Evolutionary conservation across 2,888 invertebrate species (phyloP).

Genomic region (Thereva unica): DNA sequence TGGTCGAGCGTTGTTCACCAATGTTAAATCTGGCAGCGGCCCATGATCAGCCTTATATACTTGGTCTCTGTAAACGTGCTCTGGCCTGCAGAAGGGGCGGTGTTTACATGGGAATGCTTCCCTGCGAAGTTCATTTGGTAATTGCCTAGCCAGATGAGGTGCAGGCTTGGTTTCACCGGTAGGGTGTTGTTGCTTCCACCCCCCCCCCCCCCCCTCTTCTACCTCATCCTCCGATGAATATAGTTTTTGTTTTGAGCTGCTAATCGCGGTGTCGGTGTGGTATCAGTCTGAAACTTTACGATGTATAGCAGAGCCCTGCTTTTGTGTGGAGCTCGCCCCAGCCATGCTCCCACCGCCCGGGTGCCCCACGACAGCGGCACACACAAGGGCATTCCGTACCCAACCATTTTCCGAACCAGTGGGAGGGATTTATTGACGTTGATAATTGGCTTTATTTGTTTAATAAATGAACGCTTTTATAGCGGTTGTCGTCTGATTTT

Average conservation of each 20-base stretch:
- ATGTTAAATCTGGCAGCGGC: no score
- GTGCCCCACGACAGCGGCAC: conserved; percentile 4
- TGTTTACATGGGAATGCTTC: neutral
- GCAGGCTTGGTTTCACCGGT: neutral
- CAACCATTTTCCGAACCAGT: conserved; percentile 17
- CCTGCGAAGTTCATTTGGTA: conserved; percentile 28
- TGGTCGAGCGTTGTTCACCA: no score
- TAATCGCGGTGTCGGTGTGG: no score
- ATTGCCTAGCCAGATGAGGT: conserved; percentile 9
- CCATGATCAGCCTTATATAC: no score
- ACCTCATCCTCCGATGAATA: no score
- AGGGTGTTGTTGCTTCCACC: neutral
- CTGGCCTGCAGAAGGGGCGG: conserved; percentile 8
- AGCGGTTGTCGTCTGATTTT: conserved; percentile 40
- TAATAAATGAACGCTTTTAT: conserved; percentile 43
- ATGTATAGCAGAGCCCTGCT: neutral
- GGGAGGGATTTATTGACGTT: conserved; percentile 44
- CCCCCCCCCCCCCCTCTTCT: no score
- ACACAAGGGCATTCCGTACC: conserved; percentile 2
- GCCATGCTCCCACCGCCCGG: conserved; percentile 7
- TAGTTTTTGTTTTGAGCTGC: no score
- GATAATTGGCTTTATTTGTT: conserved; percentile 44
- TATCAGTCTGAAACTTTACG: no score
- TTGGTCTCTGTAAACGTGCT: no score
- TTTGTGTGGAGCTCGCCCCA: conserved; percentile 10